These are phyloP conservation scores for Calephelis perditalis DNA, from an alignment of 2,888 invertebrate genomes.

Conservation along the genomic window DNA sequence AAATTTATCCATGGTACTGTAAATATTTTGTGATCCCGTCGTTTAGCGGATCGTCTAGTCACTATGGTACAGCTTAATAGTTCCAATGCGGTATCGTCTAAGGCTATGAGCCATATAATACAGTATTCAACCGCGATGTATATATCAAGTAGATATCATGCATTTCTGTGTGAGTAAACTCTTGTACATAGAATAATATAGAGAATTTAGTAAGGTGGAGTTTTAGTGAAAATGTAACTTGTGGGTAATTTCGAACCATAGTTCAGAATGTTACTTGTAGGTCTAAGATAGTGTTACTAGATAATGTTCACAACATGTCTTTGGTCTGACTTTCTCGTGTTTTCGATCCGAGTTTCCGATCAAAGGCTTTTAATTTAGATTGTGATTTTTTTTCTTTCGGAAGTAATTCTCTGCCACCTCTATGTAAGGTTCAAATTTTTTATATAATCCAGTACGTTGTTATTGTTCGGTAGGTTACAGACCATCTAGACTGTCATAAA, in stretches of 20 bases:
- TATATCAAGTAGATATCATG: constrained; percentile 33
- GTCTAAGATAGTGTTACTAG: constrained; percentile 53
- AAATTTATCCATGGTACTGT: constrained; percentile 48
- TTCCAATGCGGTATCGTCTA: constrained; percentile 34
- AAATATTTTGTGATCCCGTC: constrained; percentile 55
- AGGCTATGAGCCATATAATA: constrained; percentile 46
- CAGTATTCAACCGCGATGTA: constrained; percentile 58
- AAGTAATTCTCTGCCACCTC: constrained; percentile 46
- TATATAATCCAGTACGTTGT: constrained; percentile 59
- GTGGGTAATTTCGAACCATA: constrained; percentile 38
- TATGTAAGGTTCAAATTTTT: constrained; percentile 53
- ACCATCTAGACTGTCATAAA: constrained; percentile 1
- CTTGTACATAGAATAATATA: constrained; percentile 42
- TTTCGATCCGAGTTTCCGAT: constrained; percentile 27
- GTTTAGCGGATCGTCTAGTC: constrained; percentile 63
- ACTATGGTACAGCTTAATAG: constrained; percentile 51
- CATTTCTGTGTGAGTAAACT: constrained; percentile 15
- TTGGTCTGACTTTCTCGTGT: constrained; percentile 22
- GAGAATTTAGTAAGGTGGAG: constrained; percentile 48
- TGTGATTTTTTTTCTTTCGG: constrained; percentile 33
- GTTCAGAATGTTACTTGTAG: constrained; percentile 54
- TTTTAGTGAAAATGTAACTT: constrained; percentile 55
- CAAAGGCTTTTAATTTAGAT: constrained; percentile 36
- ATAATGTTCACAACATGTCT: constrained; percentile 33
- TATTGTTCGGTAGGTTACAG: constrained; percentile 46